Percentiles rank a stretch among this genome's conserved stretches.
Evolutionary conservation across 1,140 invertebrate species (phyloP).

Genomic region (Heterodera schachtii): DNA sequence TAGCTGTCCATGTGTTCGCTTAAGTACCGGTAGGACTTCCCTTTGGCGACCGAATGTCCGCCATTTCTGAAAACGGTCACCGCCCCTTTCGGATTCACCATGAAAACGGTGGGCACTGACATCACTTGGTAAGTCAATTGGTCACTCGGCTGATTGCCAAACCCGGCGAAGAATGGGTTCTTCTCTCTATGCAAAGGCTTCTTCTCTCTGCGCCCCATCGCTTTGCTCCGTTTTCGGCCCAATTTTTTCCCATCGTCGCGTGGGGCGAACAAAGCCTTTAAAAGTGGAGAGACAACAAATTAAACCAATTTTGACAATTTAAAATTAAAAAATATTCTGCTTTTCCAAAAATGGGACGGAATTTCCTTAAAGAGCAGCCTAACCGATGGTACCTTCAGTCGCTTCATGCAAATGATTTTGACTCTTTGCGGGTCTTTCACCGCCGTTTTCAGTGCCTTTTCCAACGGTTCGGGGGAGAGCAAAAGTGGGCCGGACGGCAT

Average conservation of each 20-base stretch:
- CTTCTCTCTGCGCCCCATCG: neutral
- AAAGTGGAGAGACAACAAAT: neutral
- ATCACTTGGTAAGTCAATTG: neutral
- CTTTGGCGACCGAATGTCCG: neutral
- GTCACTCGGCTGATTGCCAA: slow-evolving; percentile 3
- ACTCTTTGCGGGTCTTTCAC: neutral
- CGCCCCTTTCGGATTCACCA: neutral
- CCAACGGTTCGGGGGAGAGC: neutral
- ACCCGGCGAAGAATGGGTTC: slow-evolving; percentile 4
- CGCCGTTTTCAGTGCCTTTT: slow-evolving; percentile 8
- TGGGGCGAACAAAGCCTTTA: neutral
- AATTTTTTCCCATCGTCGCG: neutral
- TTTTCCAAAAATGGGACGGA: neutral
- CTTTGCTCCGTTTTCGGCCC: neutral
- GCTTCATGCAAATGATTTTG: neutral
- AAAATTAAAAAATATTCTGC: too few species aligned
- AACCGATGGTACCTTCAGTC: neutral
- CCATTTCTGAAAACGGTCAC: neutral
- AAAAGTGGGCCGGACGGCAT: neutral
- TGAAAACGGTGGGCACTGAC: neutral
- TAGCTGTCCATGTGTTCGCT: neutral
- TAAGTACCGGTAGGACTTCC: neutral
- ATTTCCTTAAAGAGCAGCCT: too few species aligned
- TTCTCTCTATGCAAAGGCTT: neutral
- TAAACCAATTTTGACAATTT: too few species aligned